Percentiles rank a stretch among this genome's conserved stretches.
phyloP scores from a whole-genome alignment of 2,888 invertebrate species.

The Tetragnatha montana region DNA sequence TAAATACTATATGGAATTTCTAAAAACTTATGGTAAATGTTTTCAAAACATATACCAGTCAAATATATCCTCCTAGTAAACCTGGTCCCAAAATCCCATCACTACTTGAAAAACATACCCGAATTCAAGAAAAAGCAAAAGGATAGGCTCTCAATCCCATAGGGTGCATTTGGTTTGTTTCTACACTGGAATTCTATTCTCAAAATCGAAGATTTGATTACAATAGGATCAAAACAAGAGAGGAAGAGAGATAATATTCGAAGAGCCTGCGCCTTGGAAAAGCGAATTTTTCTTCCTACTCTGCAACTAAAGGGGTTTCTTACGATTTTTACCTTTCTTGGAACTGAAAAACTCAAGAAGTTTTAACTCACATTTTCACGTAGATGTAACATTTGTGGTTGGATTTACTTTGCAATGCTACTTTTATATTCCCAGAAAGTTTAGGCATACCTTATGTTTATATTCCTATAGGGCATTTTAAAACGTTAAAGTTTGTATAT shows the following conservation, averaged over 20 bases:
- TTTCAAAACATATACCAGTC: not conserved
- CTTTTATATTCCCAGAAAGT: too few species aligned
- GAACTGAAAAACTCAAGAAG: not conserved
- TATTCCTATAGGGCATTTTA: too few species aligned
- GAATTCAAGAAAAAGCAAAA: not conserved
- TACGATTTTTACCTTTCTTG: not conserved
- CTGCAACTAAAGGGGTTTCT: not conserved
- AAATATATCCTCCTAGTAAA: too few species aligned
- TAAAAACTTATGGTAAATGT: not conserved
- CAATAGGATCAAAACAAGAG: conserved; percentile 47
- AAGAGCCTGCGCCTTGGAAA: conserved; percentile 17
- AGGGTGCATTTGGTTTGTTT: conserved; percentile 26
- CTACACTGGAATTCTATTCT: conserved; percentile 17
- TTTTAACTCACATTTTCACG: not conserved
- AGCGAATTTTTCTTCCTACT: not conserved
- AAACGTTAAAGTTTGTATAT: too few species aligned
- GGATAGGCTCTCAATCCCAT: conserved; percentile 10
- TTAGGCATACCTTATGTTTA: too few species aligned
- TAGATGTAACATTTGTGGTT: too few species aligned
- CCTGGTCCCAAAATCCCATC: too few species aligned
- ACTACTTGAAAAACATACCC: not conserved
- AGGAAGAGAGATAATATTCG: conserved; percentile 38
- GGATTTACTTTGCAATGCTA: too few species aligned
- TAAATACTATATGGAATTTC: not conserved
- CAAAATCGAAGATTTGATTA: conserved; percentile 54